Percentiles rank a stretch among this genome's conserved stretches.
phyloP scores from a whole-genome alignment of 2,888 invertebrate species.

The Yponomeuta plumbellus region DNA sequence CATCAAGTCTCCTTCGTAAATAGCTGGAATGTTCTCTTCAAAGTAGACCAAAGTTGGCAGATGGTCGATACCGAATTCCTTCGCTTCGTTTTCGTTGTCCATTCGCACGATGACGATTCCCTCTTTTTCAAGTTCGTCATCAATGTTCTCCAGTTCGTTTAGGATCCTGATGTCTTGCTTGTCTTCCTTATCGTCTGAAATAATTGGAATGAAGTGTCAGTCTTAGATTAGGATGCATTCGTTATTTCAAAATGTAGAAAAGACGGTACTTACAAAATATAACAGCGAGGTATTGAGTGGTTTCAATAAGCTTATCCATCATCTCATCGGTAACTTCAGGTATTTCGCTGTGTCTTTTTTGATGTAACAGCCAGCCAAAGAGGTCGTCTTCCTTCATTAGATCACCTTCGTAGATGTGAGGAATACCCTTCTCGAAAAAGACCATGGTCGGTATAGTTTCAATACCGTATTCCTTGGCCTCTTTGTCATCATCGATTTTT shows the following conservation, averaged over 20 bases:
- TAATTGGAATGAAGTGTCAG: neutral
- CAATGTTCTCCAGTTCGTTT: conserved; percentile 94
- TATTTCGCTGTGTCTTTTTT: conserved; percentile 92
- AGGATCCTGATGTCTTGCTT: conserved; percentile 91
- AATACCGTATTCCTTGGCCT: conserved; percentile 93
- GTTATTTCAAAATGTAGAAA: neutral
- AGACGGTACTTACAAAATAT: conserved; percentile 87
- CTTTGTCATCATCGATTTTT: conserved; percentile 91
- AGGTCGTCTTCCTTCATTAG: conserved; percentile 93
- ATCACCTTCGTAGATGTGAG: conserved; percentile 88
- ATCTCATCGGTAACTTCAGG: conserved; percentile 95
- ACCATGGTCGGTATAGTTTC: conserved; percentile 90
- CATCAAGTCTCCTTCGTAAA: conserved; percentile 93
- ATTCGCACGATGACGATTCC: conserved; percentile 93
- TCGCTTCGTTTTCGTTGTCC: conserved; percentile 92
- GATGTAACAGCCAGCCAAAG: conserved; percentile 92
- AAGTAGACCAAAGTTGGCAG: conserved; percentile 91
- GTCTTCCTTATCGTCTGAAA: conserved; percentile 90
- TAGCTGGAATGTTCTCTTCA: conserved; percentile 92
- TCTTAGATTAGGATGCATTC: too few species aligned
- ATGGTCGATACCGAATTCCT: conserved; percentile 93
- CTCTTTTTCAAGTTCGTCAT: conserved; percentile 92
- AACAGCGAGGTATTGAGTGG: conserved; percentile 88
- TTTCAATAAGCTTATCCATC: conserved; percentile 92
- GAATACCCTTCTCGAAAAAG: conserved; percentile 83